A percentile compares a stretch with the other conserved stretches of the same genome.
Evolutionary conservation across 1,140 invertebrate species (phyloP).

Genomic region (Drosophila novamexicana): DNA sequence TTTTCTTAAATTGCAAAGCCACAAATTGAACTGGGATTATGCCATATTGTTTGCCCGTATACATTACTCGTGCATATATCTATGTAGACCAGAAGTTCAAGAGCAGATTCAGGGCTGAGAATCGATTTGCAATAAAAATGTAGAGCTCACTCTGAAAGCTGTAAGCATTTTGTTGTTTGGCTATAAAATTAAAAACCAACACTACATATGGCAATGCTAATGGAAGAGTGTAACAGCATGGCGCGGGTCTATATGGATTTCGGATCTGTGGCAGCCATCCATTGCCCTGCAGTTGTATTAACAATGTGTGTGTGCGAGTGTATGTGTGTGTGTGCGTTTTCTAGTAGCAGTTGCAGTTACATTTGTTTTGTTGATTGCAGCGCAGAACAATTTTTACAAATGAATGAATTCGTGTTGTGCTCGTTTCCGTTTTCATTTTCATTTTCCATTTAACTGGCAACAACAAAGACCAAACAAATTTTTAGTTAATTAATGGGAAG

Average conservation of each 20-base stretch:
- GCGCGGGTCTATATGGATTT: constrained; percentile 12
- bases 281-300: constrained; percentile 48
- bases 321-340: constrained; percentile 1
- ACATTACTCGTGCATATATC: constrained; percentile 8
- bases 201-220: constrained; percentile 20
- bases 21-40: constrained; percentile 60
- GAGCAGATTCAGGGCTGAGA: constrained; percentile 24
- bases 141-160: constrained; percentile 57
- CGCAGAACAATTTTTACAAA: constrained; percentile 68
- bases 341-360: constrained; percentile 16
- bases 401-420: constrained; percentile 64
- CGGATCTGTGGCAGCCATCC: constrained; percentile 35
- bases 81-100: constrained; percentile 42
- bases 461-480: constrained; percentile 53
- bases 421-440: constrained; percentile 34
- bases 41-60: constrained; percentile 10
- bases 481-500: constrained; percentile 68
- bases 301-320: not conserved
- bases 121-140: constrained; percentile 80
- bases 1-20: constrained; percentile 57
- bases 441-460: constrained; percentile 29
- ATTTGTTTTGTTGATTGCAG: constrained; percentile 49
- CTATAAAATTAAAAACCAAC: constrained; percentile 82
- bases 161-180: constrained; percentile 76
- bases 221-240: not conserved